phyloP scores from a whole-genome alignment of 1,140 invertebrate genomes.

The Trichomalopsis sarcophagae region DNA sequence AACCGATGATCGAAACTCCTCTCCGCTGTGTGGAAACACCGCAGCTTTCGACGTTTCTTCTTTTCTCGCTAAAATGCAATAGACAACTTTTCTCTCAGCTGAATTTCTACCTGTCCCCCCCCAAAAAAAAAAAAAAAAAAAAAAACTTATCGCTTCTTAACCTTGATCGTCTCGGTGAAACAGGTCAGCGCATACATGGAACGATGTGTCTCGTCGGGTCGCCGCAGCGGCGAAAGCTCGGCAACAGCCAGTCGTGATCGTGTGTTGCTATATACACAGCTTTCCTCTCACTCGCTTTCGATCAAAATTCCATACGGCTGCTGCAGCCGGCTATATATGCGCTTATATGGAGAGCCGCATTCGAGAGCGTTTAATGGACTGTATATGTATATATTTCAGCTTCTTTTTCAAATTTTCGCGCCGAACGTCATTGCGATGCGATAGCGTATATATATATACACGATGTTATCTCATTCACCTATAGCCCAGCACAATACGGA shows the following conservation, averaged over 20 bases:
- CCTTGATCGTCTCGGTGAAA: conserved; percentile 38
- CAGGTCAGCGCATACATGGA: not conserved
- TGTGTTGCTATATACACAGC: not conserved
- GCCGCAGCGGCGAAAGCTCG: conserved; percentile 25
- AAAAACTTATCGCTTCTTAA: not conserved
- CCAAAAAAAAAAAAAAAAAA: not conserved
- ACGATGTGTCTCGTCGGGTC: not conserved
- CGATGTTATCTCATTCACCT: too few relatives aligned
- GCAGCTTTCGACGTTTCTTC: too few relatives aligned
- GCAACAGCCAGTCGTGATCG: not conserved
- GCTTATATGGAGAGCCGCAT: not conserved
- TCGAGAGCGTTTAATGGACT: not conserved
- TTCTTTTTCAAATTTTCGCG: too few relatives aligned
- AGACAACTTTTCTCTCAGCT: not conserved
- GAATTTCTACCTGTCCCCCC: not conserved
- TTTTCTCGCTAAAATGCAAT: too few relatives aligned
- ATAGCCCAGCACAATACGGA: too few relatives aligned
- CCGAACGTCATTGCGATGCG: too few relatives aligned
- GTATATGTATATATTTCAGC: not conserved
- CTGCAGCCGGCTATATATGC: conserved; percentile 23
- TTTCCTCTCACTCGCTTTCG: conserved; percentile 46
- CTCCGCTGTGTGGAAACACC: too few relatives aligned
- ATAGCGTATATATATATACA: too few relatives aligned
- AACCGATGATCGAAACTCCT: too few relatives aligned
- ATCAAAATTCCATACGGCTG: conserved; percentile 37